Base-by-base conservation (phyloP, 2,888 invertebrate species). In the Temnothorax ravouxi region DNA sequence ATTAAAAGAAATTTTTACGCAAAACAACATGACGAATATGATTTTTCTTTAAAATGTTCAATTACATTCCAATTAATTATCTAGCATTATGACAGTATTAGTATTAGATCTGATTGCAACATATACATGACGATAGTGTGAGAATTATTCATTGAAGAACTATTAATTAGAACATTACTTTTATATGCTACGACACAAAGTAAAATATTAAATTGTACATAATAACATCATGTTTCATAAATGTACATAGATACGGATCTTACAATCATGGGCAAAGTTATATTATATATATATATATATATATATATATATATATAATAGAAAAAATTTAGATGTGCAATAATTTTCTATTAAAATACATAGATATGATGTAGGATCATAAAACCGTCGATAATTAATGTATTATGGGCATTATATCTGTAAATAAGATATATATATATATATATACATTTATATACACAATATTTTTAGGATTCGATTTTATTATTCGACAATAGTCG, bases 51-150 rank as follows among this genome's bases (percentile, higher is more conserved):
- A 11, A 59, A 56, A 34, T 59, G 18, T 59, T 59, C 0, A 66
- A 44, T 77, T 21, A 50, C 72, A 80, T 71, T 80, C 34, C 34
- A 11, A 6, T 61, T 69, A 11, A 6, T 61, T 69, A 50, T 29
- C 38, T 80, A 56, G 6, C 11, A 3, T 62, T 50, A 50, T 38
- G 8, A 64, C 38, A 52, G 1, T 34, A 34, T 6, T 62, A 52
- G 18, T 76, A 18, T 80, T 71, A 71, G 47, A 71, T 80, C 34
- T 59, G 59, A 71, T 25, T 71, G 79, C 47, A 79, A 66, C 25
- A 44, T 56, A 13, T 69, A 79, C 44, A 79, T 79, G 71, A 80
- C 72, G 38, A 69, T 69, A 71, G 18, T 13, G 44, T 21, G 47
- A 34, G 5, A 34, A 50, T 64, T 41, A 41, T 67, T 52, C 13